Conservation (phyloP, 2,113 vertebrate species). For the Sander vitreus region DNA sequence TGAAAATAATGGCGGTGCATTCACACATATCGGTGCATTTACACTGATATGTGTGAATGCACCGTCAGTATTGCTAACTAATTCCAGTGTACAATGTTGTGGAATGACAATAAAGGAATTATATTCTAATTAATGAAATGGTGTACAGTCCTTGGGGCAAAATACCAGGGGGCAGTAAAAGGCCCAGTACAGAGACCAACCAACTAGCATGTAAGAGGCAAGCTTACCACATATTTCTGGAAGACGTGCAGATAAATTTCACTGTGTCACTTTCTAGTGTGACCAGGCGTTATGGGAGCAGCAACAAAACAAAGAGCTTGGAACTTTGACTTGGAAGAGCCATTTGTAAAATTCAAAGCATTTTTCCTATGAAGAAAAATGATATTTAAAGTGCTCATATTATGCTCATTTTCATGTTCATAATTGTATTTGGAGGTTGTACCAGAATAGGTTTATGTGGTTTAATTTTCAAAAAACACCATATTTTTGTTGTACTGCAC, state of each 20-base stretch:
- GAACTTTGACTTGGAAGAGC: not conserved
- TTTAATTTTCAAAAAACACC: too few relatives aligned
- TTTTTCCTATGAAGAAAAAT: not conserved
- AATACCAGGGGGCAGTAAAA: not conserved
- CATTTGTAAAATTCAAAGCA: conserved; percentile 6
- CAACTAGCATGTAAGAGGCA: not conserved
- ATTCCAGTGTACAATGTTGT: too few relatives aligned
- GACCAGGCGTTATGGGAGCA: not conserved
- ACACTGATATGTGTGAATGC: too few relatives aligned
- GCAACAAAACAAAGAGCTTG: not conserved
- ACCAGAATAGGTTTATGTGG: too few relatives aligned
- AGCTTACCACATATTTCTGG: not conserved
- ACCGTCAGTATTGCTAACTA: too few relatives aligned
- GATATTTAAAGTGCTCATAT: not conserved
- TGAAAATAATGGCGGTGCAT: too few relatives aligned
- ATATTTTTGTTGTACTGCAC: too few relatives aligned
- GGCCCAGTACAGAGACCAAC: not conserved
- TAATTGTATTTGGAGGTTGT: too few relatives aligned
- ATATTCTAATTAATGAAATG: not conserved
- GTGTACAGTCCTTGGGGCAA: not conserved
- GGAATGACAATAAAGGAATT: too few relatives aligned
- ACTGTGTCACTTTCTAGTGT: not conserved
- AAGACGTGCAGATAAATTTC: not conserved
- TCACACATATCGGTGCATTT: too few relatives aligned
- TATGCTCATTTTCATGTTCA: too few relatives aligned